These are phyloP conservation scores for Limnothrissa miodon DNA, from an alignment of 2,113 vertebrate species.

Conservation along the genomic window DNA sequence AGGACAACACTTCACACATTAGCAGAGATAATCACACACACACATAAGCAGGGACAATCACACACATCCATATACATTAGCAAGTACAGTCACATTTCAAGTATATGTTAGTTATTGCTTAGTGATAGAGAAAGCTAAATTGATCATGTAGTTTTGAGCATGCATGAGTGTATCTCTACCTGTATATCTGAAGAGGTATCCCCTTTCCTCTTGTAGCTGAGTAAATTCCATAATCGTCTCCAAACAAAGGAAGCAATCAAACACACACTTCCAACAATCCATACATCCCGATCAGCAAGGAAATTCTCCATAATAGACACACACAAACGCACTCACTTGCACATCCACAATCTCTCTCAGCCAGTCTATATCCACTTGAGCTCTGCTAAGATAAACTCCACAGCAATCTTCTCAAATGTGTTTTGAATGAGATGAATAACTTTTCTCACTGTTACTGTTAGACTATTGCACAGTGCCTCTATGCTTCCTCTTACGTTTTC, in stretches of 20 bases:
- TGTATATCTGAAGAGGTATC: constrained; percentile 21
- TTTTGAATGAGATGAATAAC: neutral
- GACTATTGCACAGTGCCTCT: neutral
- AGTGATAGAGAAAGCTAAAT: neutral
- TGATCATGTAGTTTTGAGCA: neutral
- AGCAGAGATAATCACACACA: too few species aligned
- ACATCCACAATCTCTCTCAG: neutral
- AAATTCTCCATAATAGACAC: constrained; percentile 73
- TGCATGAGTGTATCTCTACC: constrained; percentile 31
- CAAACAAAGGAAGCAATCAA: constrained; percentile 82
- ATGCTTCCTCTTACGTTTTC: neutral
- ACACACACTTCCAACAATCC: constrained; percentile 84
- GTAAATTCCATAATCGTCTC: constrained; percentile 76
- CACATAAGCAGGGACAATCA: too few species aligned
- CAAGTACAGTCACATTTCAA: neutral
- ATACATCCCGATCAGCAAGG: constrained; percentile 77
- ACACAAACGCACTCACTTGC: too few species aligned
- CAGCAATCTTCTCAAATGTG: neutral
- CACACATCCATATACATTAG: neutral
- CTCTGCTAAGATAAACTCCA: neutral
- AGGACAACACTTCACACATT: too few species aligned
- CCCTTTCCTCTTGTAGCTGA: constrained; percentile 70
- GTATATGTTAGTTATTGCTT: neutral
- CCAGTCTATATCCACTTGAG: neutral
- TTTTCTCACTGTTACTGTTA: neutral